phyloP scores from a whole-genome alignment of 1,140 invertebrate species.

The Anastrepha obliqua region DNA sequence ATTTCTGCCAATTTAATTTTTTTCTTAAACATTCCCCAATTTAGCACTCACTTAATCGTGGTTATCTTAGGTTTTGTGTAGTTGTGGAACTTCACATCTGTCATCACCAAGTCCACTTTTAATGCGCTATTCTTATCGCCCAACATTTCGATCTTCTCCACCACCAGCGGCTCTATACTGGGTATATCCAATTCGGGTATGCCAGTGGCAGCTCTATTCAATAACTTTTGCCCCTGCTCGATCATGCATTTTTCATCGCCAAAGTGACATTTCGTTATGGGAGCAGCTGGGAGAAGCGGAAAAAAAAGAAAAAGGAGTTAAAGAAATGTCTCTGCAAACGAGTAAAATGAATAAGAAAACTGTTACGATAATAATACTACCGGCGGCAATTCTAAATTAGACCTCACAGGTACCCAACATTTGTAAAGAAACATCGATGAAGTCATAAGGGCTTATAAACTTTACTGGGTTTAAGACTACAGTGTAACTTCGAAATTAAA shows the following conservation, averaged over 20 bases:
- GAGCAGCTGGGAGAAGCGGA: neutral
- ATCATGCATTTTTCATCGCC: conserved; percentile 45
- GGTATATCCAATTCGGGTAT: conserved; percentile 1
- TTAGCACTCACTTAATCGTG: neutral
- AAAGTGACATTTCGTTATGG: conserved; percentile 40
- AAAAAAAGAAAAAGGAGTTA: neutral
- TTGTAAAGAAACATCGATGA: no score
- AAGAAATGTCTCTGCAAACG: neutral
- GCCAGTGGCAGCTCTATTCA: conserved; percentile 4
- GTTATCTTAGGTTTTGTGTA: neutral
- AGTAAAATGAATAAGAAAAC: no score
- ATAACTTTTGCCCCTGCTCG: conserved; percentile 10
- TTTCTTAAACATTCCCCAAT: neutral
- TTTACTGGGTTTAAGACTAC: no score
- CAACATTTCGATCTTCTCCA: conserved; percentile 38
- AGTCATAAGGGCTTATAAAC: no score
- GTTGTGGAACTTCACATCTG: conserved; percentile 9
- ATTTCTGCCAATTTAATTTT: neutral
- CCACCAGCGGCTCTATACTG: neutral
- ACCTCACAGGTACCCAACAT: no score
- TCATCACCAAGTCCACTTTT: conserved; percentile 19
- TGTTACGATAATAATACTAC: no score
- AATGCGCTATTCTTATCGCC: conserved; percentile 37
- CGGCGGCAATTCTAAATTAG: no score
- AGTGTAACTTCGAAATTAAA: no score